Conservation (phyloP, 2,797 vertebrate species). For the Mus spretus region DNA sequence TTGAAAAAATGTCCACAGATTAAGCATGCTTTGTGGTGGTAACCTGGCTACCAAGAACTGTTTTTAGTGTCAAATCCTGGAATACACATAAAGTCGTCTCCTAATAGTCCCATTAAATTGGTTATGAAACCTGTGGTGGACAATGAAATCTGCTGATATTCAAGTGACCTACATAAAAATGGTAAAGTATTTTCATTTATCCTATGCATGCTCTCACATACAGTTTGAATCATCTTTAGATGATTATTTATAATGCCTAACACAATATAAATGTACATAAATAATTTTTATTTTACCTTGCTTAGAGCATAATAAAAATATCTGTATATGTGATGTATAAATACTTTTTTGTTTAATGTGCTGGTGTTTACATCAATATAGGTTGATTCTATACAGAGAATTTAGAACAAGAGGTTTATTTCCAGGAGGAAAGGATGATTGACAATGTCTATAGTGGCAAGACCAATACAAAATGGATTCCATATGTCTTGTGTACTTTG, state of each 20-base stretch:
- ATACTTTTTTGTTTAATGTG: not conserved
- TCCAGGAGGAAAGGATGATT: not conserved
- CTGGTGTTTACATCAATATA: not conserved
- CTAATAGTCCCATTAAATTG: not conserved
- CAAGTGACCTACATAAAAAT: not conserved
- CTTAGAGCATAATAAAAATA: not conserved
- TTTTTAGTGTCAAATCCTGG: not conserved
- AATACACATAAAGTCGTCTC: not conserved
- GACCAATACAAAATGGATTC: not conserved
- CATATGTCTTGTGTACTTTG: not conserved
- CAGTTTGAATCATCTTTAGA: not conserved
- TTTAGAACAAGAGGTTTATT: constrained; percentile 15
- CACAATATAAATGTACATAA: not conserved
- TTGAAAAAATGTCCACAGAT: not conserved
- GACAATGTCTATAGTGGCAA: not conserved
- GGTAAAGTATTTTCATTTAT: not conserved
- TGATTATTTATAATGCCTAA: not conserved
- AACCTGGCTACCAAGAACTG: not conserved
- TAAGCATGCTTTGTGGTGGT: constrained; percentile 22
- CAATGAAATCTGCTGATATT: not conserved
- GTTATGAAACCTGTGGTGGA: not conserved
- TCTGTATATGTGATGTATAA: not conserved
- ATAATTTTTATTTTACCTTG: not conserved
- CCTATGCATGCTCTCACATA: not conserved
- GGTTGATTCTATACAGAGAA: not conserved